These are phyloP conservation scores for Bathynomus jamesi DNA, from an alignment of 1,140 invertebrate species.

Conservation along the genomic window DNA sequence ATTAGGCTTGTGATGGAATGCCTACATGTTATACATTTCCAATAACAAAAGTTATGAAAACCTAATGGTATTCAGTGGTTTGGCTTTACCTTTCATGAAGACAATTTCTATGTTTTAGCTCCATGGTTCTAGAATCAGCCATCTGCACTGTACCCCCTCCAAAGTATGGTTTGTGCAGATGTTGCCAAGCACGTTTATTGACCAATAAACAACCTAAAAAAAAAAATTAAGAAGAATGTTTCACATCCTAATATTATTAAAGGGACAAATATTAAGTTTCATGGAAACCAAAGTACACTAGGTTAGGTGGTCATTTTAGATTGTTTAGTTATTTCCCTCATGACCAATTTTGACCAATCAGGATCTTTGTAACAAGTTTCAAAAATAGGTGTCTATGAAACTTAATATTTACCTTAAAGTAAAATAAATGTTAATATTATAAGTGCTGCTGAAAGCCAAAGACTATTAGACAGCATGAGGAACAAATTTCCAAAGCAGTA, in stretches of 20 bases:
- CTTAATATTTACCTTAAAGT: too few relatives aligned
- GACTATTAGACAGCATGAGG: neutral
- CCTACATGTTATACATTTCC: too few relatives aligned
- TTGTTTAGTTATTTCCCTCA: too few relatives aligned
- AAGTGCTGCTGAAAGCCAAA: neutral
- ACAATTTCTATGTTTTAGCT: slow-evolving; percentile 56
- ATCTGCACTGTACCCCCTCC: slow-evolving; percentile 87
- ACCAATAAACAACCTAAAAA: slow-evolving; percentile 78
- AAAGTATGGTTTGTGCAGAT: slow-evolving; percentile 70
- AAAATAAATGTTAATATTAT: neutral
- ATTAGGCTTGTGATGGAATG: too few relatives aligned
- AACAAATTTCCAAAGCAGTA: neutral
- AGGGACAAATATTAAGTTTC: too few relatives aligned
- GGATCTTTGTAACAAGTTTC: too few relatives aligned
- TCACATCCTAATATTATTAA: too few relatives aligned
- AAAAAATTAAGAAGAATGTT: too few relatives aligned
- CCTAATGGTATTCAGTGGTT: neutral
- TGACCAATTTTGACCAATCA: too few relatives aligned
- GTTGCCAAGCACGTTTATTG: slow-evolving; percentile 54
- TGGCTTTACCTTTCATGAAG: slow-evolving; percentile 60
- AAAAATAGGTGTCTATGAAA: too few relatives aligned
- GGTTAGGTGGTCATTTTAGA: too few relatives aligned
- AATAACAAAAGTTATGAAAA: neutral
- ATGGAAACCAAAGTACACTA: too few relatives aligned
- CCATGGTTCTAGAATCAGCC: slow-evolving; percentile 58